These are phyloP conservation scores for Zophobas morio DNA, from an alignment of 1,140 invertebrate genomes.

Conservation along the genomic window DNA sequence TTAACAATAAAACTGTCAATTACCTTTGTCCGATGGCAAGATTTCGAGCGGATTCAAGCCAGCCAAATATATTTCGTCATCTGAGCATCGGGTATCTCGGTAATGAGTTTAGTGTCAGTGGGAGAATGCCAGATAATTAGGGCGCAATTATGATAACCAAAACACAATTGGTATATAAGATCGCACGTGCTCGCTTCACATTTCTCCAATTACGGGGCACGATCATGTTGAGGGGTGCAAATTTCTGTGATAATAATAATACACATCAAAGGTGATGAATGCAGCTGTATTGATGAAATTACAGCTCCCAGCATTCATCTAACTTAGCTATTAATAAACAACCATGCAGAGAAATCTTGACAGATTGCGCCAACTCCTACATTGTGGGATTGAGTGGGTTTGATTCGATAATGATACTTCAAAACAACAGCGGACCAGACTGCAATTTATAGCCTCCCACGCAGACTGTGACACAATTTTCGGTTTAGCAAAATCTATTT, in stretches of 20 bases:
- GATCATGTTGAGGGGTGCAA: constrained; percentile 20
- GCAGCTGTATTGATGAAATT: constrained; percentile 37
- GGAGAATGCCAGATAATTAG: constrained; percentile 38
- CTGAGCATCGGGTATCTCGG: constrained; percentile 27
- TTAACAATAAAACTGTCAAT: constrained; percentile 28
- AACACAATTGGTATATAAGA: constrained; percentile 18
- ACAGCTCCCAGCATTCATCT: constrained; percentile 16
- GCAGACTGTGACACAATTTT: background rate
- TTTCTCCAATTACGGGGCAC: constrained; percentile 23
- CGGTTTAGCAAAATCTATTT: background rate
- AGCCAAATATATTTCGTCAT: constrained; percentile 34
- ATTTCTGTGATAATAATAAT: constrained; percentile 34
- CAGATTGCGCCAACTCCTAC: constrained; percentile 16
- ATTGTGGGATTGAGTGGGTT: constrained; percentile 5
- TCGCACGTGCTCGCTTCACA: constrained; percentile 36
- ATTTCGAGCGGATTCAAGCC: constrained; percentile 23
- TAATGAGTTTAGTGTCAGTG: constrained; percentile 38
- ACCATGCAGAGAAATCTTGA: constrained; percentile 17
- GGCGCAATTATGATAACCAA: constrained; percentile 40
- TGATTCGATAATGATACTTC: constrained; percentile 26
- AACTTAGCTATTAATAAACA: constrained; percentile 36
- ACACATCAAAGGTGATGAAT: constrained; percentile 35
- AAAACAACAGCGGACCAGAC: constrained; percentile 17
- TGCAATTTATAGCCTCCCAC: constrained; percentile 9
- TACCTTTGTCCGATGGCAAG: constrained; percentile 31